Evolutionary conservation across 2,113 vertebrate species (phyloP).

Genomic region (Neofelis nebulosa): DNA sequence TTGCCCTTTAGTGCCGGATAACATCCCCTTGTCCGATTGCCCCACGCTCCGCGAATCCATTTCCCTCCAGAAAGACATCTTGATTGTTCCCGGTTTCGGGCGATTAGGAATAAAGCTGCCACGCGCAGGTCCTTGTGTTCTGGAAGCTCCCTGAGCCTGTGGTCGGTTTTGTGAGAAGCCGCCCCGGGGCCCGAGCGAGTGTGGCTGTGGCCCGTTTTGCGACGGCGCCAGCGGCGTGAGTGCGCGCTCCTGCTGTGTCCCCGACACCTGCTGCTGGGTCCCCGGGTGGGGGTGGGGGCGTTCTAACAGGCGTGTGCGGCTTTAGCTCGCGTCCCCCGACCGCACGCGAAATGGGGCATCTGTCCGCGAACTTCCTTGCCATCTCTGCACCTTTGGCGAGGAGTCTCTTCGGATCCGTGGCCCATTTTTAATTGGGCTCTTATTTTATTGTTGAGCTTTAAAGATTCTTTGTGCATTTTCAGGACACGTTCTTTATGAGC

Average conservation of each 20-base stretch:
- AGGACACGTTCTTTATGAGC: not conserved
- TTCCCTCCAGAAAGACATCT: not conserved
- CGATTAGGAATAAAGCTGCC: not conserved
- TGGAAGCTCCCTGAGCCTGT: no score
- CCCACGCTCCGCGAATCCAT: not conserved
- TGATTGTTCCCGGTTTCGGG: not conserved
- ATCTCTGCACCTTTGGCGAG: not conserved
- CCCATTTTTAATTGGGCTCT: not conserved
- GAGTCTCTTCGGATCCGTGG: not conserved
- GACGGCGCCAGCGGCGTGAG: no score
- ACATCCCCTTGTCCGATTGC: fast-evolving
- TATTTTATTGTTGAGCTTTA: not conserved
- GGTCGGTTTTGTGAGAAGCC: no score
- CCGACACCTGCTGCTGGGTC: no score
- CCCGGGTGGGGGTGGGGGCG: not conserved
- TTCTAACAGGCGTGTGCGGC: no score
- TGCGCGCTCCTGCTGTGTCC: no score
- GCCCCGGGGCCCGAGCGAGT: no score
- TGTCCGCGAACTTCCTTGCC: no score
- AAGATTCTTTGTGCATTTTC: not conserved
- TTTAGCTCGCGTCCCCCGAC: not conserved
- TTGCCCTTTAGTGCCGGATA: not conserved
- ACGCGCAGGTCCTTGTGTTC: not conserved
- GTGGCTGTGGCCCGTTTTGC: no score
- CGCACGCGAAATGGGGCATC: not conserved